phyloP scores from a whole-genome alignment of 2,797 vertebrate species.

The Clarias pachynema region DNA sequence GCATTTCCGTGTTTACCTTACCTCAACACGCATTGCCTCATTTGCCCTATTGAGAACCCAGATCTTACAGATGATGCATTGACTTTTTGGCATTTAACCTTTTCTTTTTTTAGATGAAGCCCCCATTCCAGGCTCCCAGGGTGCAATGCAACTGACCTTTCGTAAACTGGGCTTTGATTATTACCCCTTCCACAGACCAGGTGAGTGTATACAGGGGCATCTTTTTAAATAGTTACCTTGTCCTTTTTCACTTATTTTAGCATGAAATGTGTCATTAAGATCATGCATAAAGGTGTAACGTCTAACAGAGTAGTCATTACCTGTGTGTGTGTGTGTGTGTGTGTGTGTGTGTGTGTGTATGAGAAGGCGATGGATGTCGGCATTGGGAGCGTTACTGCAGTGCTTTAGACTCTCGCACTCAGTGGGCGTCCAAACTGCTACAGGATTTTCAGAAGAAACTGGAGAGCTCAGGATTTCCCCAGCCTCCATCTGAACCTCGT shows the following conservation, averaged over 20 bases:
- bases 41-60: neutral
- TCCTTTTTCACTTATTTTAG: neutral
- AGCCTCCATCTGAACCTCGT: slow-evolving; percentile 61
- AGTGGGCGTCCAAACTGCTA: slow-evolving; percentile 88
- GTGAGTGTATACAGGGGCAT: slow-evolving; percentile 68
- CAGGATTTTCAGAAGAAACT: slow-evolving; percentile 85
- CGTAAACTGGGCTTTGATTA: slow-evolving; percentile 93
- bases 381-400: slow-evolving; percentile 93
- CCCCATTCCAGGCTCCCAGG: slow-evolving; percentile 84
- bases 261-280: neutral
- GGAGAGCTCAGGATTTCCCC: slow-evolving; percentile 74
- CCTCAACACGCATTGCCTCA: neutral
- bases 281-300: neutral
- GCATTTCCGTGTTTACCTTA: neutral
- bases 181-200: slow-evolving; percentile 92
- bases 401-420: slow-evolving; percentile 88
- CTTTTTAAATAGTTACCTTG: neutral
- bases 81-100: slow-evolving; percentile 46
- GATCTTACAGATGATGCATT: neutral
- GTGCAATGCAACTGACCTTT: slow-evolving; percentile 96
- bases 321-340: slow-evolving; percentile 35
- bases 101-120: slow-evolving; percentile 69
- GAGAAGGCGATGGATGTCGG: slow-evolving; percentile 85
- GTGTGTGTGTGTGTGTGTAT: slow-evolving; percentile 38
- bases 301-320: neutral